Base-by-base conservation (phyloP, 2,113 vertebrate species). In the Isurus oxyrinchus region DNA sequence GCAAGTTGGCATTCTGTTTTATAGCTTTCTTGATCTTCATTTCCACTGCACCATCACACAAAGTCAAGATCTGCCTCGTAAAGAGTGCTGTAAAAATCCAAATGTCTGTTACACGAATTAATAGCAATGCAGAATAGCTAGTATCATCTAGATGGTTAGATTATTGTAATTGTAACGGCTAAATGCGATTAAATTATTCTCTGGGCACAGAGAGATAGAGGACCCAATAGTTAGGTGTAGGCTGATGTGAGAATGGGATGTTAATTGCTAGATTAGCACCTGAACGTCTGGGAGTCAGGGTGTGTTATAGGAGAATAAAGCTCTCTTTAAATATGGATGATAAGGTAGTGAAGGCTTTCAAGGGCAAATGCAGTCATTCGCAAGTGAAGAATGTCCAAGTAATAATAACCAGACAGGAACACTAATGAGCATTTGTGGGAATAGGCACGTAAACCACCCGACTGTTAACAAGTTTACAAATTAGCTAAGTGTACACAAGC, bases 221-320 rank as follows among this genome's bases (percentile, higher is more conserved):
- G 25, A 7, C 13, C 14, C 88, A 91, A 35, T 31, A 91, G 57
- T 59, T 61, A 91, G 55, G 53, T 57, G 87, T 27, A 14, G 55
- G 31, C 31, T 91, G 57, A 88, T 88, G 53, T 88, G 81, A 91
- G 57, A 91, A 91, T 91, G 31, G 55, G 31, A 61, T 91, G 88
- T 91, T 61, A 59, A 91, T 91, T 91, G 55, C 14, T 91, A 57
- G 31, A 91, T 61, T 91, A 91, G 16, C 40, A 10, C 81, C 81
- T 19, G 81, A 84, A 19, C 13, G 5, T n/a, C 55, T 61, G 88
- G 53, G 31, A 91, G 61, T 91, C 57, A 35, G 31, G 31, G 57
- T 6, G 81, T 91, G 88, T 59, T 55, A 91, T 61, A n/a, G 88
- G 53, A 57, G 53, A 35, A 91, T 5, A 61, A 91, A 19, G 6